Percentiles rank a stretch among this genome's conserved stretches.
Conservation (phyloP, 1,140 invertebrate genomes). For the Grapholita molesta region DNA sequence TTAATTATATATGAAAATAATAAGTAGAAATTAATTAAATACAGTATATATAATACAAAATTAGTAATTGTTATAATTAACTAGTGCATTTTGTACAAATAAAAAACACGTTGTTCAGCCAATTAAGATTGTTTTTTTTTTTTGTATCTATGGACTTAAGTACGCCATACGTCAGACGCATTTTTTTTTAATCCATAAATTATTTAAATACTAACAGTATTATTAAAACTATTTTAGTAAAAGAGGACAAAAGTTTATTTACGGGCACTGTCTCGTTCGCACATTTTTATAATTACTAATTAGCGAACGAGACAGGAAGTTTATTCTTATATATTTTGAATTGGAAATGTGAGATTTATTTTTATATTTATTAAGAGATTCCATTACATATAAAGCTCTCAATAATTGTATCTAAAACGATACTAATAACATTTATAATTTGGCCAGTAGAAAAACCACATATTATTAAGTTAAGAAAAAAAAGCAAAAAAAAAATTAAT, state of each 20-base stretch:
- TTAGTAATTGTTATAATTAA: too few species aligned
- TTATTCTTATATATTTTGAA: not conserved
- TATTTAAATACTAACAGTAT: too few species aligned
- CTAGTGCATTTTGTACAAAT: too few species aligned
- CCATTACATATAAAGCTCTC: not conserved
- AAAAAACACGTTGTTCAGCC: too few species aligned
- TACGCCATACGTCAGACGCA: too few species aligned
- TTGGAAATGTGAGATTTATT: not conserved
- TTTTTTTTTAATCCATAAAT: too few species aligned
- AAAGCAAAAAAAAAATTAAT: not conserved
- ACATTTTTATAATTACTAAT: not conserved
- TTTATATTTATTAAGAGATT: conserved; percentile 4
- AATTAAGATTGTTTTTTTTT: too few species aligned
- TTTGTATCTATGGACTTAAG: too few species aligned
- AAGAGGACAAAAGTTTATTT: not conserved
- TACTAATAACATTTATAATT: conserved; percentile 3
- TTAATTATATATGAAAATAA: too few species aligned
- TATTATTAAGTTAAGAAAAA: not conserved
- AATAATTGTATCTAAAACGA: not conserved
- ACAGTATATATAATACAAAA: too few species aligned
- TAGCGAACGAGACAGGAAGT: not conserved
- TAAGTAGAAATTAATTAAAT: too few species aligned
- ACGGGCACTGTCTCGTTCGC: not conserved
- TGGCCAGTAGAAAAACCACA: conserved; percentile 9
- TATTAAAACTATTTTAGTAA: not conserved